Percentiles rank a stretch among this genome's conserved stretches.
Conservation (phyloP, 2,113 vertebrate genomes). For the Capreolus pygargus region DNA sequence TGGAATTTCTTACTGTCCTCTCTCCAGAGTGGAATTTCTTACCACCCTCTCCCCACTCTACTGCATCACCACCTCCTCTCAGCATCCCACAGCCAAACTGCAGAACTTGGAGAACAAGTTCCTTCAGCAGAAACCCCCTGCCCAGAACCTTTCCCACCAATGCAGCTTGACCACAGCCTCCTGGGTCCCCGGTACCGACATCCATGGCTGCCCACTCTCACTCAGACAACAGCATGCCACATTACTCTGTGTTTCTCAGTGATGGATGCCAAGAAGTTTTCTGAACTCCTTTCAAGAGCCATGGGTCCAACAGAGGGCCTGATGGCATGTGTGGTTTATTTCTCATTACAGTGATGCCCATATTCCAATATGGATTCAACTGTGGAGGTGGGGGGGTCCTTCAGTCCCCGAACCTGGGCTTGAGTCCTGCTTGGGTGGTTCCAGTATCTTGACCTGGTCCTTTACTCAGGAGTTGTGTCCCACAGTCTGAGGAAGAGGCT, state of each 20-base stretch:
- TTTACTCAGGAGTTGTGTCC: neutral
- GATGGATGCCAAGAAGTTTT: neutral
- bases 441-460: neutral
- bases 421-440: neutral
- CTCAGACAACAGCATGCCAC: rapidly evolving
- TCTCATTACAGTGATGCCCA: neutral
- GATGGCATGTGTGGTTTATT: neutral
- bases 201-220: neutral
- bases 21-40: neutral
- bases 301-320: neutral
- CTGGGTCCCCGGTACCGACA: rapidly evolving
- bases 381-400: neutral
- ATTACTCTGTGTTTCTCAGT: neutral
- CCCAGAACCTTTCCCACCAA: too few relatives aligned
- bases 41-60: rapidly evolving
- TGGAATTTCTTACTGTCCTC: neutral
- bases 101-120: neutral
- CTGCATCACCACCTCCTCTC: rapidly evolving
- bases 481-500: neutral
- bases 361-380: neutral
- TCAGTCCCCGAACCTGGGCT: rapidly evolving
- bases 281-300: neutral
- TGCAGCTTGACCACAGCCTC: neutral
- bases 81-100: too few relatives aligned
- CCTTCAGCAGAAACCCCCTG: neutral